These are phyloP conservation scores for Drosophila kanapiae DNA, from an alignment of 1,140 invertebrate genomes.

Conservation along the genomic window DNA sequence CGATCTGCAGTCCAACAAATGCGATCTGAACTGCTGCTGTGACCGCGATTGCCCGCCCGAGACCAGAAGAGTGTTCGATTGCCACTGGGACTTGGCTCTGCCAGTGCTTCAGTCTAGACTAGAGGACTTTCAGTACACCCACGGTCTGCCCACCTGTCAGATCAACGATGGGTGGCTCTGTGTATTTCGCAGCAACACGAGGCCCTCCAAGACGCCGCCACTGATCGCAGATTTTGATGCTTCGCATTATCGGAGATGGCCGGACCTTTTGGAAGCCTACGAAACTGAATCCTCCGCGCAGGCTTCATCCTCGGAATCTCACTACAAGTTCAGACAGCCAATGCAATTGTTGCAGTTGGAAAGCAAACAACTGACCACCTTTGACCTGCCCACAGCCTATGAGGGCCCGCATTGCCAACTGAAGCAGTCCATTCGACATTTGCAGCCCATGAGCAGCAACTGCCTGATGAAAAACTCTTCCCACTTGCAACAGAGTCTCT, in stretches of 20 bases:
- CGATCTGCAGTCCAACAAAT: constrained; percentile 50
- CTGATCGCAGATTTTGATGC: constrained; percentile 39
- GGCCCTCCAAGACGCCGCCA: constrained; percentile 18
- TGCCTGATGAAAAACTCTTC: constrained; percentile 45
- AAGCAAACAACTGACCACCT: constrained; percentile 36
- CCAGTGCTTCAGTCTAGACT: constrained; percentile 41
- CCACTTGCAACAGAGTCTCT: constrained; percentile 48
- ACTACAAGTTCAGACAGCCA: constrained; percentile 63
- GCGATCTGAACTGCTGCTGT: constrained; percentile 83
- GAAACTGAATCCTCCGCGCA: not conserved
- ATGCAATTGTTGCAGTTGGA: constrained; percentile 64
- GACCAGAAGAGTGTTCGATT: constrained; percentile 58
- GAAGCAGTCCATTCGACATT: constrained; percentile 52
- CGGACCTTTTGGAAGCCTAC: constrained; percentile 39
- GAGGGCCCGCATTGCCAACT: constrained; percentile 60
- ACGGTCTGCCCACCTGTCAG: constrained; percentile 74
- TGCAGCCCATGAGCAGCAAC: constrained; percentile 48
- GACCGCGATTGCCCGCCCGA: constrained; percentile 68
- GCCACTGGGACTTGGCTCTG: constrained; percentile 1
- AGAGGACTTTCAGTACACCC: constrained; percentile 73
- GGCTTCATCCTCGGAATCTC: not conserved
- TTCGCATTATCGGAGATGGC: constrained; percentile 58
- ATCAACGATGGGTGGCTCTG: constrained; percentile 78
- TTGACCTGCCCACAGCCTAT: constrained; percentile 64
- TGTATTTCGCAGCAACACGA: constrained; percentile 74